Evolutionary conservation across 2,888 invertebrate species (phyloP).

Genomic region (Xestobium rufovillosum): DNA sequence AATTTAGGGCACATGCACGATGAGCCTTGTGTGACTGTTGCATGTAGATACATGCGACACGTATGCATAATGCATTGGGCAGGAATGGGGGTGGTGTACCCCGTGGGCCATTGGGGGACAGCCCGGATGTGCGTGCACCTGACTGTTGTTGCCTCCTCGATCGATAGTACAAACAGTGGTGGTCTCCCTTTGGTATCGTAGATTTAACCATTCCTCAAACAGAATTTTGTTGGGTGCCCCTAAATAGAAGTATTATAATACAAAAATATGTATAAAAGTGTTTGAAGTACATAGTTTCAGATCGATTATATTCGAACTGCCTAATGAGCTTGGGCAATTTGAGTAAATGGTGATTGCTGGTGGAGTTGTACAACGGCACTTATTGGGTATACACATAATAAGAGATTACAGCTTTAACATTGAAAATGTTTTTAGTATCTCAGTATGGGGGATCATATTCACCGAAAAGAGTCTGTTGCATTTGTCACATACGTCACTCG

Average conservation of each 20-base stretch:
- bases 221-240: not conserved
- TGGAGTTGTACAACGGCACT: no score
- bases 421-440: no score
- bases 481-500: no score
- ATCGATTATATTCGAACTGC: no score
- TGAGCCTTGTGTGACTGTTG: constrained; percentile 18
- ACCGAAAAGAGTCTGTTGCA: no score
- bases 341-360: no score
- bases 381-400: no score
- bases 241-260: constrained; percentile 5
- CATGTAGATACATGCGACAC: constrained; percentile 20
- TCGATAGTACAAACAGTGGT: constrained; percentile 27
- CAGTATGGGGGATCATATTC: no score
- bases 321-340: no score
- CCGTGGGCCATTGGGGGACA: constrained; percentile 30
- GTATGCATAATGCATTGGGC: constrained; percentile 23
- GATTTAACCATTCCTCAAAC: constrained; percentile 3
- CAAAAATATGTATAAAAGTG: no score
- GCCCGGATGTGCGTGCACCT: constrained; percentile 36
- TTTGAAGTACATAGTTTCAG: no score
- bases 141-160: constrained; percentile 30
- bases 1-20: constrained; percentile 17
- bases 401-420: no score
- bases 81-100: constrained; percentile 26
- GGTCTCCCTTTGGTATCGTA: constrained; percentile 9